A percentile compares a stretch with the other conserved stretches of the same genome.
These are phyloP conservation scores for Anthophora plumipes DNA, from an alignment of 2,888 invertebrate species.

Conservation along the genomic window DNA sequence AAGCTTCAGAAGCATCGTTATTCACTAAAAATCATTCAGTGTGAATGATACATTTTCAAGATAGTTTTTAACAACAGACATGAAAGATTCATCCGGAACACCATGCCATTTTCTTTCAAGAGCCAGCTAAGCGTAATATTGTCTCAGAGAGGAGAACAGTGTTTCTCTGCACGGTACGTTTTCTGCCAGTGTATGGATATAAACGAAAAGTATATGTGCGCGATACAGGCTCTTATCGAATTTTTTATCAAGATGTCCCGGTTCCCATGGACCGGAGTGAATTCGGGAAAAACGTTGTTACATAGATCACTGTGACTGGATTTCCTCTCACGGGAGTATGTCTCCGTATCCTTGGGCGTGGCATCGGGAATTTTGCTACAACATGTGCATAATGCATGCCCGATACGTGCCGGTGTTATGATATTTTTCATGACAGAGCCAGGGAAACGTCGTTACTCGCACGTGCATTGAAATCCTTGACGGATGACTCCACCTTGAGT, in stretches of 20 bases:
- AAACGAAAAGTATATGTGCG: constrained; percentile 14
- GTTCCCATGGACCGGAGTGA: constrained; percentile 29
- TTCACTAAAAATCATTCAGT: not conserved
- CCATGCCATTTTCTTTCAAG: not conserved
- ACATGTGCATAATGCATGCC: constrained; percentile 74
- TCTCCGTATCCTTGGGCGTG: constrained; percentile 35
- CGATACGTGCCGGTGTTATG: constrained; percentile 72
- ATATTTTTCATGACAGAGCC: constrained; percentile 71
- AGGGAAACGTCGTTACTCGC: constrained; percentile 70
- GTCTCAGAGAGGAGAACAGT: not conserved
- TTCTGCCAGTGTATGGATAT: not conserved
- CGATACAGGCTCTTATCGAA: constrained; percentile 50
- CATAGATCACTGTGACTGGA: constrained; percentile 61
- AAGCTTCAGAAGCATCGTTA: not conserved
- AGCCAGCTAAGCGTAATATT: not conserved
- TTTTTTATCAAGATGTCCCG: constrained; percentile 44
- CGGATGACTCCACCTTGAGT: constrained; percentile 24
- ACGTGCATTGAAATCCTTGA: constrained; percentile 60
- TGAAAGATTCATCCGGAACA: not conserved
- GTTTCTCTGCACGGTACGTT: not conserved
- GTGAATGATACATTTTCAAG: not conserved
- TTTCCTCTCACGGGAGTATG: constrained; percentile 46
- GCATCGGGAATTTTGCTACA: constrained; percentile 53
- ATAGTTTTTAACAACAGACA: constrained; percentile 1
- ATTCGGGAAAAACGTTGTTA: constrained; percentile 45